Conservation (phyloP, 2,797 vertebrate species). For the Eleutherodactylus coqui region DNA sequence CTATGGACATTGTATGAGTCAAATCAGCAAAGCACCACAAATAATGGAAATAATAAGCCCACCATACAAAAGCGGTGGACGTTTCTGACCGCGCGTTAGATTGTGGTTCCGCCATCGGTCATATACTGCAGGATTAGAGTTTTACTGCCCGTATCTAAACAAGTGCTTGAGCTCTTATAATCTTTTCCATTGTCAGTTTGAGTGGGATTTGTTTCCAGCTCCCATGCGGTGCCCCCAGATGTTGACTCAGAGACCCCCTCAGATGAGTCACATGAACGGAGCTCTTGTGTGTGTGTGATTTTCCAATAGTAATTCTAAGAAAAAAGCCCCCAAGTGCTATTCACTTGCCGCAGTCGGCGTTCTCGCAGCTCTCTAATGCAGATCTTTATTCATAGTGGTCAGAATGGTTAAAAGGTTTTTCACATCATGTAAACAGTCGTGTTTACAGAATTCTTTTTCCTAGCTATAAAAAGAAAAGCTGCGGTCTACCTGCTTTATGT, state of each 20-base stretch:
- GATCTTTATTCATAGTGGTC: background rate
- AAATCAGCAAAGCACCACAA: background rate
- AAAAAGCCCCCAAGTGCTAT: background rate
- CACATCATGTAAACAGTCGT: background rate
- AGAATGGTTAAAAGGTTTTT: constrained; percentile 2
- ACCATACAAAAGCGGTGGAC: background rate
- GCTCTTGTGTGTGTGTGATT: background rate
- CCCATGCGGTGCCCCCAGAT: background rate
- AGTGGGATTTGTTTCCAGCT: constrained; percentile 24
- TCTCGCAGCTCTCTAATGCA: background rate
- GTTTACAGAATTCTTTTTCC: background rate
- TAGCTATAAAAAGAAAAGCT: background rate
- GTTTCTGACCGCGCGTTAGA: background rate
- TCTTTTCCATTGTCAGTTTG: constrained; percentile 14
- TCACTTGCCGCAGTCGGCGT: background rate
- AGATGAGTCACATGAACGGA: background rate
- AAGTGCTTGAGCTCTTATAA: background rate
- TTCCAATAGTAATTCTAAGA: constrained; percentile 14
- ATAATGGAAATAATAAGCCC: background rate
- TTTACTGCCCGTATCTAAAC: background rate
- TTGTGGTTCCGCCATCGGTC: background rate
- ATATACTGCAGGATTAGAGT: background rate
- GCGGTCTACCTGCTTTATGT: no score
- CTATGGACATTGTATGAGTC: background rate
- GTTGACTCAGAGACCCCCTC: constrained; percentile 13